These are phyloP conservation scores for Brachionus rubens DNA, from an alignment of 1,140 invertebrate genomes.

Conservation along the genomic window DNA sequence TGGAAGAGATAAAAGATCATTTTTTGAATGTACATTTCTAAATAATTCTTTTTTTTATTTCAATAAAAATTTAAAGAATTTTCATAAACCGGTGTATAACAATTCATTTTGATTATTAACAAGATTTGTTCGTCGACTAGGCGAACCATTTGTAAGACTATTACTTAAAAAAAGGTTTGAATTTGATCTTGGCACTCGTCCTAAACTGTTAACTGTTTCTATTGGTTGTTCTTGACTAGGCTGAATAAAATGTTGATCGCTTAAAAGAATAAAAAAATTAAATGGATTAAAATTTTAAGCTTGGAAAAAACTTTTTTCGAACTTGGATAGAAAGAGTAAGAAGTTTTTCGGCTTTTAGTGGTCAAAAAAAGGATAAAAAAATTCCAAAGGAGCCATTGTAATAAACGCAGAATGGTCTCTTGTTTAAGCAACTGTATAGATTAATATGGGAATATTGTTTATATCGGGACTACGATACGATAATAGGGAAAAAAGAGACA, in stretches of 20 bases:
- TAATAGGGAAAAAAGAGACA: too few species aligned
- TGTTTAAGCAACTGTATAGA: too few species aligned
- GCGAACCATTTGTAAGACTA: slow-evolving; percentile 16
- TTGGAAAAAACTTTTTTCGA: too few species aligned
- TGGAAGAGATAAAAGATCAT: too few species aligned
- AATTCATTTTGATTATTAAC: slow-evolving; percentile 6
- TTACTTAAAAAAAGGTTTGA: neutral
- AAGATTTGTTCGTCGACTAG: neutral
- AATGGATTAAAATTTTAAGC: neutral
- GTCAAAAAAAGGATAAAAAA: too few species aligned
- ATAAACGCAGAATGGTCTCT: too few species aligned
- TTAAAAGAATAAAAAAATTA: neutral
- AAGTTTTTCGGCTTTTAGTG: too few species aligned
- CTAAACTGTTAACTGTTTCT: neutral
- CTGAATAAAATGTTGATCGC: neutral
- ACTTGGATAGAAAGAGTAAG: too few species aligned
- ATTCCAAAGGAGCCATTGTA: too few species aligned
- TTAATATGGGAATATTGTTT: too few species aligned
- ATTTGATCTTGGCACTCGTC: neutral
- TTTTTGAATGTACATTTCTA: too few species aligned
- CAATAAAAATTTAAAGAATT: neutral
- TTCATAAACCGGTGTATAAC: slow-evolving; percentile 41
- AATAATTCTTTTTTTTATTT: neutral
- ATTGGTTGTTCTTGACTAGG: neutral
- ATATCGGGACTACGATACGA: too few species aligned